Evolutionary conservation across 2,113 vertebrate species (phyloP).

Genomic region (Salminus brasiliensis): DNA sequence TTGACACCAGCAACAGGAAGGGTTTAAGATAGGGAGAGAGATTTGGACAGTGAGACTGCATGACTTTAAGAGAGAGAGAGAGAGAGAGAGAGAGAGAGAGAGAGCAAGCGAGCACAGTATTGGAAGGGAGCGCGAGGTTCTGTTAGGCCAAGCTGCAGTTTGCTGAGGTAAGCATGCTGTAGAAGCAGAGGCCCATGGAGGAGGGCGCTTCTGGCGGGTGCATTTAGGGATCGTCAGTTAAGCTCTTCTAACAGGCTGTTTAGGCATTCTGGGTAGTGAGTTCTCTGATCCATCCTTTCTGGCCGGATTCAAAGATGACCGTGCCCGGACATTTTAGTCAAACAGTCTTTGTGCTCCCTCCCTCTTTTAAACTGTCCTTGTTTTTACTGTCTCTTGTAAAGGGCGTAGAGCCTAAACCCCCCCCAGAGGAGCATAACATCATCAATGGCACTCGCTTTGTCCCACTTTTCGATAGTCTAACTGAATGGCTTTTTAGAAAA

Average conservation of each 20-base stretch:
- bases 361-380: conserved; percentile 8
- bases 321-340: conserved; percentile 10
- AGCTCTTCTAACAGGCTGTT: conserved; percentile 27
- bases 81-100: conserved; percentile 7
- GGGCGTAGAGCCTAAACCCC: conserved; percentile 6
- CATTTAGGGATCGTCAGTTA: background rate
- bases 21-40: background rate
- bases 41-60: background rate
- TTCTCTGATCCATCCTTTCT: conserved; percentile 27
- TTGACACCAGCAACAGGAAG: background rate
- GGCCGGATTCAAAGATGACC: conserved; percentile 25
- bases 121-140: conserved; percentile 3
- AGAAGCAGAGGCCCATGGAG: conserved; percentile 25
- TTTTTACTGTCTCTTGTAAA: conserved; percentile 35
- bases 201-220: background rate
- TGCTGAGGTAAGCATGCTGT: conserved; percentile 58
- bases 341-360: background rate
- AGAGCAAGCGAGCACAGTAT: background rate
- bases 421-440: background rate
- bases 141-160: conserved; percentile 28
- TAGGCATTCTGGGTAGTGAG: conserved; percentile 37
- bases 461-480: background rate
- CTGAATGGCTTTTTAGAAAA: conserved; percentile 26
- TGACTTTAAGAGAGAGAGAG: background rate
- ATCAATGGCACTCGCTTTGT: conserved; percentile 4